Evolutionary conservation across 2,888 invertebrate genomes (phyloP).

Genomic region (Gastrophysa polygoni): DNA sequence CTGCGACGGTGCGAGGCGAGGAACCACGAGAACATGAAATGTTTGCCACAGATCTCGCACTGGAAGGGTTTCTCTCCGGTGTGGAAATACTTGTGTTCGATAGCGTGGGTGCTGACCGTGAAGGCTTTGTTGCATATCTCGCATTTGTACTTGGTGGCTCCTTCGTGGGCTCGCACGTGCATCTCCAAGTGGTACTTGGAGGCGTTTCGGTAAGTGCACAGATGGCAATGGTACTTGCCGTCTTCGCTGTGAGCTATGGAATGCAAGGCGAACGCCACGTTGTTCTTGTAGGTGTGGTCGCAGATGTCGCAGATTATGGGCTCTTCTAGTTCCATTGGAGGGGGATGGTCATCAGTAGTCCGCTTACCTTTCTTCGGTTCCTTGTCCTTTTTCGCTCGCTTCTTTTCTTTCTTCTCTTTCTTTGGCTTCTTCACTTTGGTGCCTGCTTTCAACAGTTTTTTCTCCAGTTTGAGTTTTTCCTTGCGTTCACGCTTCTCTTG

Average conservation of each 20-base stretch:
- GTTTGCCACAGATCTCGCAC: conserved; percentile 62
- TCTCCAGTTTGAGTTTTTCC: conserved; percentile 19
- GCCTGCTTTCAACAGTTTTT: conserved; percentile 12
- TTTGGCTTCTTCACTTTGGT: conserved; percentile 24
- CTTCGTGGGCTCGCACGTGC: conserved; percentile 59
- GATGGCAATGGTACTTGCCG: conserved; percentile 49
- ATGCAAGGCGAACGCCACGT: conserved; percentile 49
- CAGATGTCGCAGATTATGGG: conserved; percentile 63
- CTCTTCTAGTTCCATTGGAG: conserved; percentile 42
- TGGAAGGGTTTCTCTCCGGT: conserved; percentile 59
- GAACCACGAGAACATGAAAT: conserved; percentile 61
- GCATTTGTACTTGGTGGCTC: conserved; percentile 56
- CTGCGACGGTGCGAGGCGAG: conserved; percentile 59
- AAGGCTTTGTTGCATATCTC: conserved; percentile 52
- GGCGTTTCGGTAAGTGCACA: conserved; percentile 50
- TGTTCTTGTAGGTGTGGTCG: conserved; percentile 61
- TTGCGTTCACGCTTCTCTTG: conserved; percentile 19
- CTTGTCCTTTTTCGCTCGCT: conserved; percentile 22
- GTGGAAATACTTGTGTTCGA: conserved; percentile 51
- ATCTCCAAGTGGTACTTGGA: conserved; percentile 53
- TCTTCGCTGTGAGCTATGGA: conserved; percentile 49
- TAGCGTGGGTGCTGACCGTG: conserved; percentile 49
- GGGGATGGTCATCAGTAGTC: conserved; percentile 35
- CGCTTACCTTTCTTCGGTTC: conserved; percentile 15
- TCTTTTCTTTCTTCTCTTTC: conserved; percentile 30